These are phyloP conservation scores for Meandrusa payeni DNA, from an alignment of 2,888 invertebrate genomes.

Conservation along the genomic window DNA sequence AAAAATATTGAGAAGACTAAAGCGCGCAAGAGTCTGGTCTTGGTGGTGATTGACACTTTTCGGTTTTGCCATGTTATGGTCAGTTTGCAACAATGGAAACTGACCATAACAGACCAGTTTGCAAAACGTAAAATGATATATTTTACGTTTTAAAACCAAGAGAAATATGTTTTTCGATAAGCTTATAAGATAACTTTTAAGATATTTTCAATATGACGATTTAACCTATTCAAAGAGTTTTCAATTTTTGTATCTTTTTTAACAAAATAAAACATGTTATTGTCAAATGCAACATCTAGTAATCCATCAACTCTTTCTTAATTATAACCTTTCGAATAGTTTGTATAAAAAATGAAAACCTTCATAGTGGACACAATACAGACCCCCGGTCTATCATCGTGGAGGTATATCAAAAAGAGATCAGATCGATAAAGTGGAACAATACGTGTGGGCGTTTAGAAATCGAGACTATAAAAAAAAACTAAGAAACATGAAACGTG, in stretches of 20 bases:
- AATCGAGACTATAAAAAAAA: constrained; percentile 54
- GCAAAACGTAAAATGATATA: too few species aligned
- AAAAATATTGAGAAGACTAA: too few species aligned
- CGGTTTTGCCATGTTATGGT: too few species aligned
- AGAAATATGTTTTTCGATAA: too few species aligned
- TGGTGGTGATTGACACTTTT: too few species aligned
- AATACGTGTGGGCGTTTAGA: constrained; percentile 69
- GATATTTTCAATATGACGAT: too few species aligned
- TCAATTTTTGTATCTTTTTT: background rate
- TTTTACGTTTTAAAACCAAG: too few species aligned
- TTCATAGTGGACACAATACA: constrained; percentile 65
- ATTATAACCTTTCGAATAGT: constrained; percentile 30
- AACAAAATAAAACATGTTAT: constrained; percentile 4
- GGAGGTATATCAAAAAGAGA: constrained; percentile 77
- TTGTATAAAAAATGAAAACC: constrained; percentile 34
- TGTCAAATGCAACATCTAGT: constrained; percentile 17
- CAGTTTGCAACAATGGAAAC: too few species aligned
- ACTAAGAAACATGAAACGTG: constrained; percentile 75
- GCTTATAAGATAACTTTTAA: too few species aligned
- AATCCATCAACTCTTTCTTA: constrained; percentile 54
- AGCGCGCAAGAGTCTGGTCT: too few species aligned
- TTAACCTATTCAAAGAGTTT: too few species aligned
- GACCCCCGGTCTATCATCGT: constrained; percentile 57
- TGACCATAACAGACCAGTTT: too few species aligned
- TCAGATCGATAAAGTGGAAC: constrained; percentile 72